Conservation (phyloP, 2,797 vertebrate genomes). For the Clarias laeviceps region DNA sequence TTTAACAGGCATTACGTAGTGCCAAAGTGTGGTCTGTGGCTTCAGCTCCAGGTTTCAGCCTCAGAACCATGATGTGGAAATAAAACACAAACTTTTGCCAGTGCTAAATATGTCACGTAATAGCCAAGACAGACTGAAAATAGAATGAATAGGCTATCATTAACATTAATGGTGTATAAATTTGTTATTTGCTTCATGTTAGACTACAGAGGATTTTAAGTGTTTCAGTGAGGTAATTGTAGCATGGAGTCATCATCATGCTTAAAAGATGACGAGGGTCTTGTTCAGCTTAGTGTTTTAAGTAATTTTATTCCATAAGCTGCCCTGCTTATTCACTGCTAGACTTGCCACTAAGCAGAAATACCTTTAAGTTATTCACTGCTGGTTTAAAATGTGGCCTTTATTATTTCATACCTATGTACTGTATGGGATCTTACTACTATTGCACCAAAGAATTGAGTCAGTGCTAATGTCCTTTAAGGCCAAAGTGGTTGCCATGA, state of each 20-base stretch:
- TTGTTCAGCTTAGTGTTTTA: slow-evolving; percentile 14
- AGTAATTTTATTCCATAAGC: slow-evolving; percentile 1
- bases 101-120: slow-evolving; percentile 79
- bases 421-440: background rate
- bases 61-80: slow-evolving; percentile 72
- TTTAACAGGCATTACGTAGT: slow-evolving; percentile 76
- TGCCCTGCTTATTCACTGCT: background rate
- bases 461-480: slow-evolving; percentile 37
- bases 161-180: slow-evolving; percentile 80
- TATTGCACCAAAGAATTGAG: slow-evolving; percentile 27
- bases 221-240: slow-evolving; percentile 49
- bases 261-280: background rate
- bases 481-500: slow-evolving; percentile 64
- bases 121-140: slow-evolving; percentile 75
- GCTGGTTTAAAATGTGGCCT: slow-evolving; percentile 13
- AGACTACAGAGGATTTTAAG: slow-evolving; percentile 67
- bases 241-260: slow-evolving; percentile 57
- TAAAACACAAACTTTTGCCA: slow-evolving; percentile 72
- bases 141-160: slow-evolving; percentile 77
- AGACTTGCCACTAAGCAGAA: background rate
- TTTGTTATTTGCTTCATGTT: slow-evolving; percentile 72
- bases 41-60: slow-evolving; percentile 73
- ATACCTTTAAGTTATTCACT: background rate
- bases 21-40: slow-evolving; percentile 77
- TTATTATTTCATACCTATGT: background rate